Base-by-base conservation (phyloP, 53 echinoderm and acorn worm species). In the Apostichopus leukothele region DNA sequence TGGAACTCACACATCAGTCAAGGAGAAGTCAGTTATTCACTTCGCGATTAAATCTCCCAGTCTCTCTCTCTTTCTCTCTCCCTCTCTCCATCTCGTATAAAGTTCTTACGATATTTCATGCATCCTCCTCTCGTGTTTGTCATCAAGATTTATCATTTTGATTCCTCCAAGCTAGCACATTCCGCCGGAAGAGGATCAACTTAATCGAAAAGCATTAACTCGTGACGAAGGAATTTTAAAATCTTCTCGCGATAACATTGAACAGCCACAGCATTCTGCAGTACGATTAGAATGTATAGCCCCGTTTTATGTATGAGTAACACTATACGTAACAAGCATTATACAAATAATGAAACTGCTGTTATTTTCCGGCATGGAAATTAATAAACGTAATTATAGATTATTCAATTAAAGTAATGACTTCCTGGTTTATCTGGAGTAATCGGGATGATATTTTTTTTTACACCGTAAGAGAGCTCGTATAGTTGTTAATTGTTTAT, bases 161-260 rank as follows among this genome's bases (percentile, higher is more conserved):
- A 63, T 63, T 63, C 63, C 63, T 18, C 71, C 14, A 19, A 71
- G 71, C 71, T 71, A 19, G 6, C 18, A 71, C 71, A 71, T 71
- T 71, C 71, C 71, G 13, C 18, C 18, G 71, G 20, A 19, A 63
- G 18, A 71, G 71, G 71, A 71, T 71, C 16, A 71, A 71, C 71
- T 14, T 16, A 18, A 71, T 18, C 71, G 6, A 71, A 71, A 71
- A n/a, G 71, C 18, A 71, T 71, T 13, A 19, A n/a, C 71, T 71
- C 71, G 71, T 18, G 71, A 71, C 71, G 71, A 71, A 71, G 71
- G 71, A 71, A 71, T 71, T 71, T 63, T 71, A 71, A 71, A 71
- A n/a, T 19, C 71, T 3, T 71, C 71, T 71, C 18, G 71, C 71
- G 71, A 71, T 18, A 71, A 71, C 71, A 71, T 71, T 71, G 18